Base-by-base conservation (phyloP, 2,113 vertebrate species). In the Poecilia latipinna region DNA sequence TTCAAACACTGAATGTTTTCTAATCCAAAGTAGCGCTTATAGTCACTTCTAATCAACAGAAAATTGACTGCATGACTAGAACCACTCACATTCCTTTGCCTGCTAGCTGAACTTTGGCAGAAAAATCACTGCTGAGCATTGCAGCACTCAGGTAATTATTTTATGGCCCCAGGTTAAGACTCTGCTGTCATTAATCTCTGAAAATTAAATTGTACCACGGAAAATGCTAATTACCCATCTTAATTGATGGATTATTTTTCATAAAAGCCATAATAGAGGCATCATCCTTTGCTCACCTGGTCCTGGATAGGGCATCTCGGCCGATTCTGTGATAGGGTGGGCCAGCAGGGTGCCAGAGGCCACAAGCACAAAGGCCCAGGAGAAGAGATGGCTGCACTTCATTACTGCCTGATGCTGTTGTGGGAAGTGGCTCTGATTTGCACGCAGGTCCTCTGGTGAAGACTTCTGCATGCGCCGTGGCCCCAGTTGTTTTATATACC, bases 281-380 rank as follows among this genome's bases (percentile, higher is more conserved):
- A 31, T 70, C 37, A 63, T 44, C 54, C 78, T 82, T 71, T 35
- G 88, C 92, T 92, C 64, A 95, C 94, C 93, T 29, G 87, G 82
- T 78, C 87, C 91, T 28, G 85, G 65, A 77, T 94, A 94, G 19
- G 89, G 69, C 88, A 93, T 92, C 86, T 94, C 92, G 1, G 86
- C 89, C 13, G 92, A 90, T 60, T 95, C 91, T 82, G 90, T 88
- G 78, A 93, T 85, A 64, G 94, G 93, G 77, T 95, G 93, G 15
- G 90, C 92, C 78, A 90, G 64, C 65, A 94, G 75, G 17, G 74
- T 82, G 15, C 89, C 86, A 28, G 88, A 86, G 74, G 86, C 90
- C 77, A 91, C 69, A 13, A 95, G 90, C 54, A 95, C 80, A 60
- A 94, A n/a, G 54, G 88, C 82, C 88, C 91, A 94, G 70, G 91